phyloP scores from a whole-genome alignment of 2,797 vertebrate genomes.

The Manis crassicaudata region DNA sequence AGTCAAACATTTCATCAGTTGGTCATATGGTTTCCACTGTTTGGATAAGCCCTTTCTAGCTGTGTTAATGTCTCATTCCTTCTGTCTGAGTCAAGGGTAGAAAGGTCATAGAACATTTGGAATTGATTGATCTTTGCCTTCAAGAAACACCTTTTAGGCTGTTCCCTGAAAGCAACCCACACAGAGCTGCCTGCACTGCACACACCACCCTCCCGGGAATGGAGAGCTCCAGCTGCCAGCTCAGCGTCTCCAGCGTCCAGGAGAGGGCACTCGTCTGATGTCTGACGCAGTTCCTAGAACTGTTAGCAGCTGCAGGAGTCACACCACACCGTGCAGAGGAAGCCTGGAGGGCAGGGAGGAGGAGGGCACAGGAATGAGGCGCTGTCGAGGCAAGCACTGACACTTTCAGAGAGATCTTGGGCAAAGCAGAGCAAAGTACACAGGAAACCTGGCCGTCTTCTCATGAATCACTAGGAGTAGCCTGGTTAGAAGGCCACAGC shows the following conservation, averaged over 20 bases:
- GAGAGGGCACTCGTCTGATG: background rate
- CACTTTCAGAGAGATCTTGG: background rate
- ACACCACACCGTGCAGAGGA: background rate
- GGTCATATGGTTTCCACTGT: background rate
- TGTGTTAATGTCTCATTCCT: background rate
- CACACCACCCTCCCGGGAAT: background rate
- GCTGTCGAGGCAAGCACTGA: background rate
- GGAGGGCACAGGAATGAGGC: background rate
- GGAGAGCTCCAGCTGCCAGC: too few species aligned
- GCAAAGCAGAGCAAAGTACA: background rate
- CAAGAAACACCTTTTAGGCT: background rate
- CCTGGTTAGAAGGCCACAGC: background rate
- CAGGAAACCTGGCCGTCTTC: background rate
- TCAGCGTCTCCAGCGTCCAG: background rate
- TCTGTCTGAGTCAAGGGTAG: background rate
- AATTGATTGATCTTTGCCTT: background rate
- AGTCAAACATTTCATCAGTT: background rate
- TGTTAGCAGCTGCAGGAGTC: background rate
- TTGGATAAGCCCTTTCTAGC: background rate
- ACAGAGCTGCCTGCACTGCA: background rate
- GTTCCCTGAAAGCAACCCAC: background rate
- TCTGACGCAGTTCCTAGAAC: background rate
- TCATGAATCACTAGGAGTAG: background rate
- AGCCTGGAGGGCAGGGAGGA: background rate
- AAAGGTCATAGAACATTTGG: background rate